Conservation (phyloP, 1,140 invertebrate species). For the Drosophila lacertosa region DNA sequence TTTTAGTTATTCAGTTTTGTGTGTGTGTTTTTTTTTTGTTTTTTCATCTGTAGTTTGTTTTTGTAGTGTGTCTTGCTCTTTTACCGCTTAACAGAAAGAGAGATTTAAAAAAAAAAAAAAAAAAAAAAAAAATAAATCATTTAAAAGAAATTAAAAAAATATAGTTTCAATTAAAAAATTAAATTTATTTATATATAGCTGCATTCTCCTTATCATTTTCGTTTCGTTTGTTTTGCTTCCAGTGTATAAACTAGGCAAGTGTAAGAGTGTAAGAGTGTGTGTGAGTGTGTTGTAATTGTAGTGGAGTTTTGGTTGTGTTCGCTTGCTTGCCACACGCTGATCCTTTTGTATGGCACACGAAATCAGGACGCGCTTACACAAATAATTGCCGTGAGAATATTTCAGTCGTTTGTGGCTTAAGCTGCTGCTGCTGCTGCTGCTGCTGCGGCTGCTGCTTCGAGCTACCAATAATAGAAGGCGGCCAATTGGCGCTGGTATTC, state of each 20-base stretch:
- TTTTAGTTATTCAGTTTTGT: constrained; percentile 44
- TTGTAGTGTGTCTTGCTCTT: constrained; percentile 47
- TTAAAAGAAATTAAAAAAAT: constrained; percentile 65
- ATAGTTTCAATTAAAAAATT: constrained; percentile 59
- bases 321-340: too few relatives aligned
- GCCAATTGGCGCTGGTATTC: constrained; percentile 11
- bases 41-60: constrained; percentile 63
- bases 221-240: constrained; percentile 46
- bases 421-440: not conserved
- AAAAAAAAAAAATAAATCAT: constrained; percentile 55
- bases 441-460: not conserved
- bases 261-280: constrained; percentile 34
- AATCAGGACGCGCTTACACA: constrained; percentile 75
- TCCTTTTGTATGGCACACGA: constrained; percentile 68
- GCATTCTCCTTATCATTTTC: constrained; percentile 52
- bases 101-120: constrained; percentile 36
- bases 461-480: constrained; percentile 34
- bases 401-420: constrained; percentile 59
- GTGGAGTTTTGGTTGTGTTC: constrained; percentile 42
- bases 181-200: constrained; percentile 52
- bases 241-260: constrained; percentile 45
- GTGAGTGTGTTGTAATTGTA: constrained; percentile 25
- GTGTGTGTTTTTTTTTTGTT: constrained; percentile 43
- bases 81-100: constrained; percentile 39
- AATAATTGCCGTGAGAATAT: constrained; percentile 67